A percentile compares a stretch with the other conserved stretches of the same genome.
These are phyloP conservation scores for Penaeus indicus DNA, from an alignment of 1,140 invertebrate species.

Conservation along the genomic window DNA sequence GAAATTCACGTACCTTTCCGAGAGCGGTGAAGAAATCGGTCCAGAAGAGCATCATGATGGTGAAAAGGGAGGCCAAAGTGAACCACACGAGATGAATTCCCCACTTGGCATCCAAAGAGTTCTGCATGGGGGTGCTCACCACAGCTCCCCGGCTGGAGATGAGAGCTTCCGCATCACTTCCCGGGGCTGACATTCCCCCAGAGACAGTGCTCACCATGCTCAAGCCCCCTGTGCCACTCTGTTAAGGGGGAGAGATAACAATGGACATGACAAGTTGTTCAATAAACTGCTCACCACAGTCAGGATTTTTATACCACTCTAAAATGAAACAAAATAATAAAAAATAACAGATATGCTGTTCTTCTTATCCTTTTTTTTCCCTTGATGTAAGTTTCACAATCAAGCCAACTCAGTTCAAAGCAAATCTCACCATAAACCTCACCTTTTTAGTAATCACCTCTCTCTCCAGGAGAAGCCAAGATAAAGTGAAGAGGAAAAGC, in stretches of 20 bases:
- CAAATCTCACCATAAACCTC: not conserved
- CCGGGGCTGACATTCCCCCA: slow-evolving; percentile 23
- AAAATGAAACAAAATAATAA: no score
- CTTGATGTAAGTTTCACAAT: no score
- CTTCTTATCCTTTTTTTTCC: no score
- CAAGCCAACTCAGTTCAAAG: no score
- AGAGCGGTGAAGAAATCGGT: slow-evolving; percentile 61
- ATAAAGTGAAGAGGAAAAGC: slow-evolving; percentile 55
- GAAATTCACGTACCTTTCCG: slow-evolving; percentile 43
- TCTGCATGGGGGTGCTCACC: not conserved
- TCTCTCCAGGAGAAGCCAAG: slow-evolving; percentile 60
- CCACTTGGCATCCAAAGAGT: slow-evolving; percentile 27
- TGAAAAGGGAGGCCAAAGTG: slow-evolving; percentile 47
- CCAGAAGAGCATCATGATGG: slow-evolving; percentile 54
- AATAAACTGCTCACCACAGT: not conserved
- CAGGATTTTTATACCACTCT: no score
- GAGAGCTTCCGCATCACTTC: slow-evolving; percentile 27
- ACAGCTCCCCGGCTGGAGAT: not conserved
- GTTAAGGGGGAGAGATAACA: not conserved
- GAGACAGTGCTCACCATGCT: slow-evolving; percentile 42
- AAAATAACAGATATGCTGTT: no score
- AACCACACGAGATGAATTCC: slow-evolving; percentile 59
- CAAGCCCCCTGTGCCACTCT: slow-evolving; percentile 28
- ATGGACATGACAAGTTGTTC: no score
- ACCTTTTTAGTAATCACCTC: slow-evolving; percentile 53